Conservation (phyloP, 2,888 invertebrate genomes). For the Metacarcinus magister region DNA sequence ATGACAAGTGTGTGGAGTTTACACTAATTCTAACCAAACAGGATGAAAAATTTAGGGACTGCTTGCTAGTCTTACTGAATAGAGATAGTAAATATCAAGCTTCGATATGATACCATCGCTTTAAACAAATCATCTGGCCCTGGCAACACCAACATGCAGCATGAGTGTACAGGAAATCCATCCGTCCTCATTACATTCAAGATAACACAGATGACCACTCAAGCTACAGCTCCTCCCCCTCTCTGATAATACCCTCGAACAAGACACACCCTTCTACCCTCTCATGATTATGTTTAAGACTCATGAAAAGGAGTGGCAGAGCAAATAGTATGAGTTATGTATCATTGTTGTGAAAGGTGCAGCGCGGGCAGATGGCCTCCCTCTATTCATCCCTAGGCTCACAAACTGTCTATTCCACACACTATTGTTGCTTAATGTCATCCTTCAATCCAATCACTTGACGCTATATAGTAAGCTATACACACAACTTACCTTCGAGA, state of each 20-base stretch:
- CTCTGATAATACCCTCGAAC: background rate
- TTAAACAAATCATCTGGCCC: background rate
- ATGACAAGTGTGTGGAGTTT: no score
- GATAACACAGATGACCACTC: background rate
- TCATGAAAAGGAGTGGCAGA: background rate
- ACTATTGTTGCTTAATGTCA: background rate
- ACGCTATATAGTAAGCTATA: background rate
- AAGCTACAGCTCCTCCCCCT: background rate
- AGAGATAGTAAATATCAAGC: background rate
- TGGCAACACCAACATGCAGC: background rate
- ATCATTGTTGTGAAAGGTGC: background rate
- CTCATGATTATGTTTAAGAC: background rate
- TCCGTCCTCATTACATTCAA: background rate
- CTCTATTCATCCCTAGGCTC: background rate
- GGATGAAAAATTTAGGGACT: no score
- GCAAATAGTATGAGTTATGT: background rate
- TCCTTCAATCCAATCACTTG: background rate
- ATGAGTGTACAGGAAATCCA: background rate
- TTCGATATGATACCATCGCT: background rate
- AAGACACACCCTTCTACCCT: background rate
- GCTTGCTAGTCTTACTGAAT: background rate
- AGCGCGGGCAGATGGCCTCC: slow-evolving; percentile 10
- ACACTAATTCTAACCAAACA: background rate
- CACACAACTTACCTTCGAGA: slow-evolving; percentile 71
- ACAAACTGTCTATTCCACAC: background rate